A percentile compares a stretch with the other conserved stretches of the same genome.
These are phyloP conservation scores for Camelus bactrianus DNA, from an alignment of 2,113 vertebrate species.

Conservation along the genomic window DNA sequence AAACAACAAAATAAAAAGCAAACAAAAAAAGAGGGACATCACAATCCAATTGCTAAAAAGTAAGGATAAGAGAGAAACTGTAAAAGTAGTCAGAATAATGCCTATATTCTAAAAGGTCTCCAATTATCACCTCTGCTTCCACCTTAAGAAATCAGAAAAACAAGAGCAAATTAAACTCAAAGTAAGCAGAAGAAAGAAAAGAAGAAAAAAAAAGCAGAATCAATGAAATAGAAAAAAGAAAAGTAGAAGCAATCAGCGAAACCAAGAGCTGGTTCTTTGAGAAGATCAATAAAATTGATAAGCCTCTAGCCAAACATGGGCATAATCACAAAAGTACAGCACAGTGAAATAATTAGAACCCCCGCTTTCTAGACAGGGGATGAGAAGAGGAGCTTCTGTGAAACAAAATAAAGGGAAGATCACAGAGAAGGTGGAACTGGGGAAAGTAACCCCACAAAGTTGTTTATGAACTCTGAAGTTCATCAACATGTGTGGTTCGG, in stretches of 20 bases:
- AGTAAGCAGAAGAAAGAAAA: neutral
- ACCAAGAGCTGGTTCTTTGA: slow-evolving; percentile 2
- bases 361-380: neutral
- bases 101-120: neutral
- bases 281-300: neutral
- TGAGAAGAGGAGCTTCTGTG: neutral
- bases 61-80: neutral
- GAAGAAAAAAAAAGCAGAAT: neutral
- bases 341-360: neutral
- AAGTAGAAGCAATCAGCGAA: neutral
- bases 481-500: neutral
- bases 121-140: neutral
- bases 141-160: slow-evolving; percentile 45
- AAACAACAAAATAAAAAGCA: neutral
- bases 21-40: neutral
- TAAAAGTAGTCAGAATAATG: neutral
- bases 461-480: neutral
- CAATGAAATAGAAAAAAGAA: neutral
- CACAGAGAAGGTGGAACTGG: neutral
- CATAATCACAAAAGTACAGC: neutral
- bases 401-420: neutral
- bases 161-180: slow-evolving; percentile 32
- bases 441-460: neutral
- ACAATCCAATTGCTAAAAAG: neutral
- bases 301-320: neutral